Evolutionary conservation across 2,888 invertebrate genomes (phyloP), one percentile per base, ranked within the genome.

Genomic region (Elegia similella): DNA sequence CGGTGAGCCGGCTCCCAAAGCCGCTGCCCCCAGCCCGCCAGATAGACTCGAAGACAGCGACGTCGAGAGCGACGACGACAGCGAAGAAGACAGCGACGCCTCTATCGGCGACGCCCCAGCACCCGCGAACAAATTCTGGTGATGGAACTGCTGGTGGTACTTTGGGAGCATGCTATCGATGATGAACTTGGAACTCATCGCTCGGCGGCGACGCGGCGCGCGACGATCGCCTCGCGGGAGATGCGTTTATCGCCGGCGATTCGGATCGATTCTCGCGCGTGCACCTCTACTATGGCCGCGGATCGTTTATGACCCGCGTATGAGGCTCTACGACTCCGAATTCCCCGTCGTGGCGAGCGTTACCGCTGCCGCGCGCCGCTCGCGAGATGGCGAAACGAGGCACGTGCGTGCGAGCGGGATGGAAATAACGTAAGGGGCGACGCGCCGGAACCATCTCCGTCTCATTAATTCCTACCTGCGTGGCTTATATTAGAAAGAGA

Each of bases 121-220:
- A 76, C 92, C 88, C 84, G 92, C 88, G 86, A 92, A 92, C 83
- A 92, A 78, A 81, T 91, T 92, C 86, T 91, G 92, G 68, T 91
- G 95, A 83, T 95, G 95, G 87, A 95, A 95, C 88, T 93, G 93
- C 88, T 93, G 93, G 86, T 93, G 96, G 93, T 98, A 98, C 94
- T 98, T 98, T 81, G 97, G 97, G 93, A 98, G 96, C 97, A 98
- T 97, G 94, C 97, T 97, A 96, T 98, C 97, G 93, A 98, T 96
- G 94, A 97, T 96, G 94, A 97, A 98, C 95, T 97, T 98, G 94
- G 97, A 97, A 95, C 95, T 96, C 97, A 98, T 98, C 94, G 95
- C 95, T 93, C 93, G 88, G 88, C 84, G 84, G 84, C 87, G 88
- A 87, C 88, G 89, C 89, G 87, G 86, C 87, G 86, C 91, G 91